A percentile compares a stretch with the other conserved stretches of the same genome.
Evolutionary conservation across 2,113 vertebrate species (phyloP).

Genomic region (Cepphus grylle): DNA sequence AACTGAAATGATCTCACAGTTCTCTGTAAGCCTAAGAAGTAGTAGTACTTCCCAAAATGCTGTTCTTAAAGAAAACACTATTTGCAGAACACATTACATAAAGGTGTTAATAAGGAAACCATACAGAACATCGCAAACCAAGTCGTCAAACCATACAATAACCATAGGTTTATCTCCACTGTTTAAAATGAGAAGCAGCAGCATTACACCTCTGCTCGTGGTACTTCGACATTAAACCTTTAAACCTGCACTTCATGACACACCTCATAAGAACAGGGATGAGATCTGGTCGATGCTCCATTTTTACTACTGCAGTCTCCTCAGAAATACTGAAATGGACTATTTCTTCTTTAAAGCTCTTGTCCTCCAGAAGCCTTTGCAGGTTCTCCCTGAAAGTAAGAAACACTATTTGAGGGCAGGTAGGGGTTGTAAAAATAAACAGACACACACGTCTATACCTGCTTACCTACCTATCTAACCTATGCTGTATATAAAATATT

Average conservation of each 20-base stretch:
- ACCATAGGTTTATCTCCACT: not conserved
- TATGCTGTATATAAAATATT: not conserved
- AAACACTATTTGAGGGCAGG: not conserved
- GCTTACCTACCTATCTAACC: not conserved
- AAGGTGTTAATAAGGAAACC: not conserved
- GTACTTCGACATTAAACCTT: not conserved
- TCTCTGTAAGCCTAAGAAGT: not conserved
- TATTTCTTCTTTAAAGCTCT: constrained; percentile 94
- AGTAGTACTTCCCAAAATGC: not conserved
- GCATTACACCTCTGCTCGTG: not conserved
- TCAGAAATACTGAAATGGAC: constrained; percentile 93
- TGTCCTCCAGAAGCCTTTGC: constrained; percentile 90
- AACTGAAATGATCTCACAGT: not conserved
- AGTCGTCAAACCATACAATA: not conserved
- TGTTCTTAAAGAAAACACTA: not conserved
- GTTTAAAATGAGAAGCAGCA: not conserved
- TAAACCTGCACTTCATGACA: not conserved
- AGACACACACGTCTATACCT: not conserved
- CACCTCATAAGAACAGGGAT: constrained; percentile 96
- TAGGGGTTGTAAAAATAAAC: not conserved
- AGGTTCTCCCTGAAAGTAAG: constrained; percentile 85
- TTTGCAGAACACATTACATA: not conserved
- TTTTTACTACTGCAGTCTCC: constrained; percentile 82
- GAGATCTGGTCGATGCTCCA: constrained; percentile 82
- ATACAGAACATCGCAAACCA: not conserved